Evolutionary conservation across 2,888 invertebrate genomes (phyloP).

Genomic region (Leucophora obtusa): DNA sequence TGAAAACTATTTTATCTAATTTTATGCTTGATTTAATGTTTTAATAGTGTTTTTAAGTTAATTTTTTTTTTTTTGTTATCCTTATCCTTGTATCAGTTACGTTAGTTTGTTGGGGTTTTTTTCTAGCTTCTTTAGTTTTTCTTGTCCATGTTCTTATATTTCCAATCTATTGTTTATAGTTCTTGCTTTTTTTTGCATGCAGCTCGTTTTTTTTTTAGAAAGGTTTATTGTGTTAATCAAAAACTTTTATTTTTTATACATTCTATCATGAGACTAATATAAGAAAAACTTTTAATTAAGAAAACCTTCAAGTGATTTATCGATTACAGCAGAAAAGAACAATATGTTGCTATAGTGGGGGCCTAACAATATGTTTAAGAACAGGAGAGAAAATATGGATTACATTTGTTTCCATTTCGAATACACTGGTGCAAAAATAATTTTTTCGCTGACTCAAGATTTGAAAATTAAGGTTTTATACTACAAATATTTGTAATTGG

Average conservation of each 20-base stretch:
- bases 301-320: conserved; percentile 78
- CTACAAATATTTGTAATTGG: no score
- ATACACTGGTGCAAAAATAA: no score
- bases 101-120: conserved; percentile 63
- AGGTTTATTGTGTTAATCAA: conserved; percentile 66
- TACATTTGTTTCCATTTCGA: no score
- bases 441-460: no score
- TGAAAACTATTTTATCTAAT: conserved; percentile 76
- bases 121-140: conserved; percentile 67
- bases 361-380: neutral
- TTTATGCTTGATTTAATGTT: conserved; percentile 76
- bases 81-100: conserved; percentile 63
- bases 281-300: conserved; percentile 76
- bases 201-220: conserved; percentile 49
- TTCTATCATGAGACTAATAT: conserved; percentile 57
- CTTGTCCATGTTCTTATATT: conserved; percentile 65
- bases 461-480: no score
- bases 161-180: conserved; percentile 57
- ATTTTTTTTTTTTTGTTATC: conserved; percentile 62
- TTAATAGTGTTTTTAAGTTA: conserved; percentile 72
- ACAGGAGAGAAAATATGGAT: no score
- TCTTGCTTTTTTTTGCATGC: conserved; percentile 51
- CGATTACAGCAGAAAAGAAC: conserved; percentile 68
- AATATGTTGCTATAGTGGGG: neutral
- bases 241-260: conserved; percentile 66